Evolutionary conservation across 2,797 vertebrate species (phyloP).

Genomic region (Melanotaenia pygmaea): DNA sequence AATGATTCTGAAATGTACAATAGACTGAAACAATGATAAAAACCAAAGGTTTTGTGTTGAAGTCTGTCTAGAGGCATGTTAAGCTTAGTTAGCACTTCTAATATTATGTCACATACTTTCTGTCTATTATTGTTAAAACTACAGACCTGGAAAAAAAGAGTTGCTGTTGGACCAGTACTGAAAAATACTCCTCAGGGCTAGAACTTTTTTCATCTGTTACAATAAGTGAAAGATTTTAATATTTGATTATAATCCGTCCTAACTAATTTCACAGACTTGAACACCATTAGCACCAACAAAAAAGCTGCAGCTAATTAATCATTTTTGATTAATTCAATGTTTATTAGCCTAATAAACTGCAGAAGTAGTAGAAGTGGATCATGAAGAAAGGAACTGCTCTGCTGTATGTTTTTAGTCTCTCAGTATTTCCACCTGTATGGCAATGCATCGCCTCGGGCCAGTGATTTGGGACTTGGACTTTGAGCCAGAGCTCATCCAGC

Average conservation of each 20-base stretch:
- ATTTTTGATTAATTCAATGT: background rate
- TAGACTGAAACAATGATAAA: background rate
- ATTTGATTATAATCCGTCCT: background rate
- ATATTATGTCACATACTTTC: slow-evolving; percentile 11
- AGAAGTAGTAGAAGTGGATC: background rate
- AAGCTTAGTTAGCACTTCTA: background rate
- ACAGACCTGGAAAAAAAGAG: slow-evolving; percentile 18
- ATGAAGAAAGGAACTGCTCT: background rate
- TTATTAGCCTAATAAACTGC: slow-evolving; percentile 5
- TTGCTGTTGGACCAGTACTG: slow-evolving; percentile 18
- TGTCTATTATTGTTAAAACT: slow-evolving; percentile 20
- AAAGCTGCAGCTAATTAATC: slow-evolving; percentile 18
- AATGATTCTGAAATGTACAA: background rate
- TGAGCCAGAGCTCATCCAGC: slow-evolving; percentile 59
- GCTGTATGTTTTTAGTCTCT: background rate
- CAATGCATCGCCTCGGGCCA: slow-evolving; percentile 22
- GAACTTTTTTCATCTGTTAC: slow-evolving; percentile 3
- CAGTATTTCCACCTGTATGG: slow-evolving; percentile 15
- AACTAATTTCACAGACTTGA: background rate
- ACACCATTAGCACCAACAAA: slow-evolving; percentile 16
- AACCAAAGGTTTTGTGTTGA: background rate
- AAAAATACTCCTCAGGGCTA: background rate
- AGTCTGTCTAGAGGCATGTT: slow-evolving; percentile 2
- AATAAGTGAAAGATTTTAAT: background rate
- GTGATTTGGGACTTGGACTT: slow-evolving; percentile 26